A percentile compares a stretch with the other conserved stretches of the same genome.
Conservation (phyloP, 2,888 invertebrate genomes). For the Callinectes sapidus region DNA sequence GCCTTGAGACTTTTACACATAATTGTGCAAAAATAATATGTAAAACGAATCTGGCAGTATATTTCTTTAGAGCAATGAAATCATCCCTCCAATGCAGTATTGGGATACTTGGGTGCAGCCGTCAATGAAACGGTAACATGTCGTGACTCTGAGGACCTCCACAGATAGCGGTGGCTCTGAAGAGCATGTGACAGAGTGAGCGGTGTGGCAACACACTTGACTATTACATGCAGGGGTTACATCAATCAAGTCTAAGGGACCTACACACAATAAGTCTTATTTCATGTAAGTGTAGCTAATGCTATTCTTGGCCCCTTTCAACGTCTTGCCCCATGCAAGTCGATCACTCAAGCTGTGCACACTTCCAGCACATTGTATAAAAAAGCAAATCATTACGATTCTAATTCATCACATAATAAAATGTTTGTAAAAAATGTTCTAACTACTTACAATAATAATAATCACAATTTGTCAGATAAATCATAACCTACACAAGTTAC, state of each 20-base stretch:
- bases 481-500: not conserved
- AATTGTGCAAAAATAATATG: too few species aligned
- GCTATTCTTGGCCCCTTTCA: conserved; percentile 29
- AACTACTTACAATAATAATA: not conserved
- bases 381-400: not conserved
- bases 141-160: not conserved
- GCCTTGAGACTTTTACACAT: too few species aligned
- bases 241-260: not conserved
- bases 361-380: not conserved
- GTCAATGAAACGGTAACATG: not conserved
- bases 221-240: not conserved
- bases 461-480: not conserved
- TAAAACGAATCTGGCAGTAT: not conserved
- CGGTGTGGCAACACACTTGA: not conserved
- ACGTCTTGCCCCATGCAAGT: not conserved
- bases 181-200: not conserved
- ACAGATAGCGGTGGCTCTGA: not conserved
- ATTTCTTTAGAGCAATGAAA: not conserved
- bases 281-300: not conserved
- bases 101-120: not conserved
- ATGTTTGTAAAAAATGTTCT: not conserved
- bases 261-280: conserved; percentile 5
- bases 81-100: not conserved
- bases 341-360: not conserved
- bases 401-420: not conserved